These are phyloP conservation scores for Galerucella nymphaeae DNA, from an alignment of 2,888 invertebrate species.

Conservation along the genomic window DNA sequence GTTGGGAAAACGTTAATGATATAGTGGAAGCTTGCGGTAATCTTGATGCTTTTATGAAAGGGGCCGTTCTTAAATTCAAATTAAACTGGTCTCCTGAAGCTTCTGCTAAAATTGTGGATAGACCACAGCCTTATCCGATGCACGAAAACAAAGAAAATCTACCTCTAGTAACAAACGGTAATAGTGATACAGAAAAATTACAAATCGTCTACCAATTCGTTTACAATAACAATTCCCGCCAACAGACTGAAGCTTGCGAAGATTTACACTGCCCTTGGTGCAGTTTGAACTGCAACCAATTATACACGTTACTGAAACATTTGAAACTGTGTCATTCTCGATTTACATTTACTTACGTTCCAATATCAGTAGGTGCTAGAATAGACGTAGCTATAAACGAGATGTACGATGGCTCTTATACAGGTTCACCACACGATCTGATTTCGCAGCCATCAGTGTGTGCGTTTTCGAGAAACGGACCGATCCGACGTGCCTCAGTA, in stretches of 20 bases:
- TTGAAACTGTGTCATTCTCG: slow-evolving; percentile 93
- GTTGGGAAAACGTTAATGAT: slow-evolving; percentile 75
- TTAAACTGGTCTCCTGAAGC: slow-evolving; percentile 85
- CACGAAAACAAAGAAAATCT: slow-evolving; percentile 64
- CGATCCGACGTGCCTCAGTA: slow-evolving; percentile 79
- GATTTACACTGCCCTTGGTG: slow-evolving; percentile 98
- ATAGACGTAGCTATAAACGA: slow-evolving; percentile 97
- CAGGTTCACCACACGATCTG: slow-evolving; percentile 91
- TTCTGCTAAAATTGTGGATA: slow-evolving; percentile 73
- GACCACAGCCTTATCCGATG: slow-evolving; percentile 70
- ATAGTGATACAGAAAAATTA: slow-evolving; percentile 68
- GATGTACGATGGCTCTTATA: slow-evolving; percentile 93
- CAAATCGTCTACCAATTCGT: slow-evolving; percentile 96
- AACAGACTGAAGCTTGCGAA: slow-evolving; percentile 94
- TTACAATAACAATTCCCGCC: slow-evolving; percentile 93
- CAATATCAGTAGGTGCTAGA: slow-evolving; percentile 79
- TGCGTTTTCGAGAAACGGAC: slow-evolving; percentile 76
- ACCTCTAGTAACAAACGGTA: slow-evolving; percentile 55
- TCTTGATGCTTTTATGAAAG: slow-evolving; percentile 62
- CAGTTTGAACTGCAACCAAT: slow-evolving; percentile 85
- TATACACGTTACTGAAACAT: slow-evolving; percentile 93
- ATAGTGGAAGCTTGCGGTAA: slow-evolving; percentile 62
- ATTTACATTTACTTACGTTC: slow-evolving; percentile 92
- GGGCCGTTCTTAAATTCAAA: slow-evolving; percentile 86
- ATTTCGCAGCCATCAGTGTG: slow-evolving; percentile 79